Base-by-base conservation (phyloP, 2,797 vertebrate species). In the Falco cherrug region DNA sequence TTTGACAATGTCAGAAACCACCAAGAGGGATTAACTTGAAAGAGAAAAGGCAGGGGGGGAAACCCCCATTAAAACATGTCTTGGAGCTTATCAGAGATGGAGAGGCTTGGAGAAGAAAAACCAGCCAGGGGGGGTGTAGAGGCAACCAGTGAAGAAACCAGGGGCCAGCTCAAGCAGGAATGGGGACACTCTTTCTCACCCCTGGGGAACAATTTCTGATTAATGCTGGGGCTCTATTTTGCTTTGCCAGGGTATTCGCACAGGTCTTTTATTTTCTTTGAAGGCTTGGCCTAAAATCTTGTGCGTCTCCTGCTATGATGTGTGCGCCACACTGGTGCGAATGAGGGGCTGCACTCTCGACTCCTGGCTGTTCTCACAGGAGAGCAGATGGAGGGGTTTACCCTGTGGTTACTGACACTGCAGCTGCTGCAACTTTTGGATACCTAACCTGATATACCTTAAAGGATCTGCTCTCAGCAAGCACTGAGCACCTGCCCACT, bases 21-120 rank as follows among this genome's bases (percentile, higher is more conserved):
- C 84, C 21, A 1, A 59, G 76, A 89, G 95, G 93, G 96, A 96
- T 95, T 91, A 71, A 70, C 80, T 94, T 86, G 81, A 64, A 97
- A 92, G 91, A 76, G 67, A 53, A 93, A 71, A 19, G 6, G 5
- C 37, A 10, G 14, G 8, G 6, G 6, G 1, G 7, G 8, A 8
- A 45, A 47, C 12, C 13, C 73, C 56, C 90, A 71, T 94, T 85
- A 71, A 91, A 93, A 77, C 16, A 25, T 28, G 25, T 51, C 45
- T 64, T 59, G 60, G 78, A 81, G 93, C 50, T 94, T 24, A 39
- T 21, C 79, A 37, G 41, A 92, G 83, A 39, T 22, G 33, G 35
- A 59, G 43, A 79, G 48, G 16, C 59, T 64, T 28, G 1, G 80
- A 35, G 74, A 29, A 60, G 81, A 35, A 31, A 60, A 53, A 45